Conservation (phyloP, 2,797 vertebrate species). For the Pteropus rufus region DNA sequence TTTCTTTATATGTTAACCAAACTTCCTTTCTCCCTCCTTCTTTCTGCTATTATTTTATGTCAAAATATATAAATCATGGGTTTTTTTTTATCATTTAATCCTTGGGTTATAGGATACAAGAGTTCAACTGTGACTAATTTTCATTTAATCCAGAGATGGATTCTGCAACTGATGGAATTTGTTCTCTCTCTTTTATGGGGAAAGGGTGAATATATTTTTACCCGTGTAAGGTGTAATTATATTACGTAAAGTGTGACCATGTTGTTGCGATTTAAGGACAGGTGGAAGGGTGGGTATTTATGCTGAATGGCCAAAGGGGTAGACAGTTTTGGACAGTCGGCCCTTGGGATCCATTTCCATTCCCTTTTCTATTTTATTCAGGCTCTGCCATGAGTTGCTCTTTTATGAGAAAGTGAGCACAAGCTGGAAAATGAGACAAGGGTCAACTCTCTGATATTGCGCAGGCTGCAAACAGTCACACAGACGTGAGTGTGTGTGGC, state of each 20-base stretch:
- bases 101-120: neutral
- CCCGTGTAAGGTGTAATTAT: neutral
- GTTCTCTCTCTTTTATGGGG: neutral
- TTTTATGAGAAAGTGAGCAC: neutral
- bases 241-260: neutral
- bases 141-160: neutral
- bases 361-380: neutral
- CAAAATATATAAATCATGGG: neutral
- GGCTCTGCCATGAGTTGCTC: neutral
- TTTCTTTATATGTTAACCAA: conserved; percentile 1
- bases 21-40: neutral
- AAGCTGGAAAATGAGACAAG: neutral
- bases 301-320: neutral
- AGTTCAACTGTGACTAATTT: neutral
- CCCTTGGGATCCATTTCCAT: neutral
- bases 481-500: neutral
- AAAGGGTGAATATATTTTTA: neutral
- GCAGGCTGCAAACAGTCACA: neutral
- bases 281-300: neutral
- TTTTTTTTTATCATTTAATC: neutral
- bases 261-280: neutral
- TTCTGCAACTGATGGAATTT: neutral
- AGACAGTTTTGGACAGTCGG: neutral
- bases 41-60: neutral
- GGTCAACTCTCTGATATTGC: neutral